These are phyloP conservation scores for Loriculus beryllinus DNA, from an alignment of 2,797 vertebrate species.

Conservation along the genomic window DNA sequence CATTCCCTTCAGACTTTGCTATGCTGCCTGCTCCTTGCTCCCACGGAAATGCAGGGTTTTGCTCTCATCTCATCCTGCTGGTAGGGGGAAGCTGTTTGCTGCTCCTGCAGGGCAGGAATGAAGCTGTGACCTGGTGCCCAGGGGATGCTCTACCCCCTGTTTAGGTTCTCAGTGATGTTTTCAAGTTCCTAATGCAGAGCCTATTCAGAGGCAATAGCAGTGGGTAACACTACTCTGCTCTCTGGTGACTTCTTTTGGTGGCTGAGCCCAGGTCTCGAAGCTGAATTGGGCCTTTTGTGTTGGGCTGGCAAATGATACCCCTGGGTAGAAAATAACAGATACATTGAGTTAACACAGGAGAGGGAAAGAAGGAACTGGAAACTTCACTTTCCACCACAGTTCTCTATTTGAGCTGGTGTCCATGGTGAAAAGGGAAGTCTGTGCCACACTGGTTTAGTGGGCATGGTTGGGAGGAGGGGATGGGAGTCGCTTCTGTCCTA, in stretches of 20 bases:
- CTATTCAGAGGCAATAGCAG: neutral
- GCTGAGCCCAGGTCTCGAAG: neutral
- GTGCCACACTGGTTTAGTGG: neutral
- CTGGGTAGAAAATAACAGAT: slow-evolving; percentile 46
- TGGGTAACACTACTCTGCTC: neutral
- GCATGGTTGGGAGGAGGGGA: neutral
- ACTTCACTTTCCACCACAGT: neutral
- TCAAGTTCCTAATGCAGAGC: neutral
- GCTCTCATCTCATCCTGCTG: neutral
- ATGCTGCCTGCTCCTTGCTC: neutral
- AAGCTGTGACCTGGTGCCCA: neutral
- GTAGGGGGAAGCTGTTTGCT: neutral
- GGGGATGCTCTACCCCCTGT: neutral
- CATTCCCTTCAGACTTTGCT: neutral
- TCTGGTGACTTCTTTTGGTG: neutral
- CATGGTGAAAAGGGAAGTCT: neutral
- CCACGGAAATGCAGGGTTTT: neutral
- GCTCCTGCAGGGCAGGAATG: neutral
- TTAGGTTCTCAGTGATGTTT: neutral
- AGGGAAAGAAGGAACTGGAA: slow-evolving; percentile 16
- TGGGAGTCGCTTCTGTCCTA: neutral
- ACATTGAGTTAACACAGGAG: neutral
- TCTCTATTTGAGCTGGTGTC: slow-evolving; percentile 1
- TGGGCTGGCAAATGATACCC: slow-evolving; percentile 29
- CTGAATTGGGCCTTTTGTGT: slow-evolving; percentile 39